These are phyloP conservation scores for Gymnocephalus cernua DNA, from an alignment of 2,113 vertebrate species.

Conservation along the genomic window DNA sequence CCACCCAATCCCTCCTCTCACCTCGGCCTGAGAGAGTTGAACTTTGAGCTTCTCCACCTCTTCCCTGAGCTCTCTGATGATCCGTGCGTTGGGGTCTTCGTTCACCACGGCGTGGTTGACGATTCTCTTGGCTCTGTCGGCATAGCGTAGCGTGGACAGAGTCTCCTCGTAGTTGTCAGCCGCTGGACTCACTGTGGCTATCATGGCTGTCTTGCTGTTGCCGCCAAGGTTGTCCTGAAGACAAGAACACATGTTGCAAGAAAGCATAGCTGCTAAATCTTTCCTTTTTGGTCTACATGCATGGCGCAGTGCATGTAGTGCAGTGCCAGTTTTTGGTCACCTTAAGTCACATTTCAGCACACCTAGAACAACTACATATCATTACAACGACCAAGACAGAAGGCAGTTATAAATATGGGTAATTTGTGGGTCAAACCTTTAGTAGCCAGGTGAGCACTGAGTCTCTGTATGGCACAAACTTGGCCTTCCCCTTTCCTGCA, in stretches of 20 bases:
- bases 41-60: constrained; percentile 97
- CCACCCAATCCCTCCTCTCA: constrained; percentile 60
- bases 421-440: constrained; percentile 86
- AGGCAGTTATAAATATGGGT: background rate
- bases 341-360: background rate
- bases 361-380: background rate
- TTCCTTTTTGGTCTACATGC: background rate
- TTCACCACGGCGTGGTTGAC: constrained; percentile 98
- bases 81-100: constrained; percentile 97
- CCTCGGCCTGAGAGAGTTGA: constrained; percentile 96
- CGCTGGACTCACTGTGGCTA: constrained; percentile 96
- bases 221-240: constrained; percentile 96
- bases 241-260: background rate
- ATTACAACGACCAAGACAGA: background rate
- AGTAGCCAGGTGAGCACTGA: constrained; percentile 99
- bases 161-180: constrained; percentile 99
- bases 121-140: constrained; percentile 97
- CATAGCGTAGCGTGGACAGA: constrained; percentile 94
- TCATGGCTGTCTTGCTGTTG: constrained; percentile 99
- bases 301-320: background rate
- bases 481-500: constrained; percentile 94
- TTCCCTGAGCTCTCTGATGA: constrained; percentile 96
- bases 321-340: background rate
- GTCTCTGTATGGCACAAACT: constrained; percentile 99
- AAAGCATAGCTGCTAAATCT: background rate